A percentile compares a stretch with the other conserved stretches of the same genome.
phyloP scores from a whole-genome alignment of 2,888 invertebrate genomes.

The Scaptomyza tumidula region DNA sequence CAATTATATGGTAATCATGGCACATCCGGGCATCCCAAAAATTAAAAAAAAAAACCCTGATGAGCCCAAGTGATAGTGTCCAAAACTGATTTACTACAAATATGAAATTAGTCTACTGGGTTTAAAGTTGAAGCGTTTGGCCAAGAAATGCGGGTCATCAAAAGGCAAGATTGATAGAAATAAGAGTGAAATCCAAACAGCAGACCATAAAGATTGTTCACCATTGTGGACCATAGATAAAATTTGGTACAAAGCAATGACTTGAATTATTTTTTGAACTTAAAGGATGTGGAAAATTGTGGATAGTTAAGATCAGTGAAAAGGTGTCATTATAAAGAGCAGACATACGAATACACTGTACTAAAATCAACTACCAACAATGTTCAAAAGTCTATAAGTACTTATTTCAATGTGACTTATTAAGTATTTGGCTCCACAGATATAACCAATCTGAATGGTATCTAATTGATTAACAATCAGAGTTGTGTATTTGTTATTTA shows the following conservation, averaged over 20 bases:
- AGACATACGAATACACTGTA: neutral
- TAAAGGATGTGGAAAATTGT: neutral
- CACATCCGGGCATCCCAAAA: conserved; percentile 5
- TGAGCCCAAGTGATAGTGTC: neutral
- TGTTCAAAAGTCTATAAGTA: neutral
- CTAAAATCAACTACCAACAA: neutral
- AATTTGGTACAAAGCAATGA: conserved; percentile 1
- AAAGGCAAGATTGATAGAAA: neutral
- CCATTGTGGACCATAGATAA: conserved; percentile 26
- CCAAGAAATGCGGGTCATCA: conserved; percentile 19
- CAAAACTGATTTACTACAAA: conserved; percentile 4
- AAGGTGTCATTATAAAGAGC: neutral
- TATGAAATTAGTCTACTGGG: neutral
- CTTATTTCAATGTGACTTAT: neutral
- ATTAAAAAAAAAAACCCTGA: neutral
- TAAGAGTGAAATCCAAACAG: neutral
- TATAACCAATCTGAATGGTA: neutral
- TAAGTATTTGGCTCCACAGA: neutral
- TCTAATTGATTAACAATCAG: neutral
- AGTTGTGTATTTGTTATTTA: neutral
- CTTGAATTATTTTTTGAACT: neutral
- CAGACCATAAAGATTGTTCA: conserved; percentile 25
- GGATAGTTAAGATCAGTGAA: neutral
- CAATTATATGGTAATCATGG: conserved; percentile 19
- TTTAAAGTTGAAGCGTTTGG: neutral